A percentile compares a stretch with the other conserved stretches of the same genome.
Evolutionary conservation across 2,113 vertebrate genomes (phyloP).

Genomic region (Anarhynchus alexandrinus): DNA sequence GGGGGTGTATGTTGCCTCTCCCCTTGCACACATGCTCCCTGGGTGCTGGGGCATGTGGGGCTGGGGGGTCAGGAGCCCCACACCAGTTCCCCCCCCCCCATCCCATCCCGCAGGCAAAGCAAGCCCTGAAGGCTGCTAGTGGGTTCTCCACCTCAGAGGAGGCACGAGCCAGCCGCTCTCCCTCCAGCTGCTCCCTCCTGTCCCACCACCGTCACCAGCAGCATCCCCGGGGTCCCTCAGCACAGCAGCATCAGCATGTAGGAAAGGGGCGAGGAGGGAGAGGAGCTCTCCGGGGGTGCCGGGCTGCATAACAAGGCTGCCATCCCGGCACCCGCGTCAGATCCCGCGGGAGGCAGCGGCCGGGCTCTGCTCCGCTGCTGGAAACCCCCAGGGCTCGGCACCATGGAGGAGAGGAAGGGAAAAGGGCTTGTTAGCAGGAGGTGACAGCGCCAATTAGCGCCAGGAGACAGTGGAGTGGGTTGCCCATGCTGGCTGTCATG

Average conservation of each 20-base stretch:
- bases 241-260: background rate
- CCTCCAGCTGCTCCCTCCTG: constrained; percentile 24
- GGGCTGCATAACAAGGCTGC: background rate
- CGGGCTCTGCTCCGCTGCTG: background rate
- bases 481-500: background rate
- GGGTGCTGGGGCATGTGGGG: background rate
- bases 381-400: background rate
- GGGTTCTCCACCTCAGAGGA: background rate
- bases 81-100: background rate
- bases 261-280: background rate
- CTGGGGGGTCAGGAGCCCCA: background rate
- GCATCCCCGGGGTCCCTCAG: background rate
- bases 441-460: background rate
- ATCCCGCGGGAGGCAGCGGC: background rate
- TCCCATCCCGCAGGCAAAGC: background rate
- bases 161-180: background rate
- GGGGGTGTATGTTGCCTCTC: background rate
- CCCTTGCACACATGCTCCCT: background rate
- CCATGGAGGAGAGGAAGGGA: background rate
- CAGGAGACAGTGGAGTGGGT: background rate
- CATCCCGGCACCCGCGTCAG: background rate
- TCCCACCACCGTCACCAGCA: constrained; percentile 52
- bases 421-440: constrained; percentile 3
- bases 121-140: background rate
- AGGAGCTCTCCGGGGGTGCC: background rate